Conservation (phyloP, 2,113 vertebrate genomes). For the Perca schrenkii region DNA sequence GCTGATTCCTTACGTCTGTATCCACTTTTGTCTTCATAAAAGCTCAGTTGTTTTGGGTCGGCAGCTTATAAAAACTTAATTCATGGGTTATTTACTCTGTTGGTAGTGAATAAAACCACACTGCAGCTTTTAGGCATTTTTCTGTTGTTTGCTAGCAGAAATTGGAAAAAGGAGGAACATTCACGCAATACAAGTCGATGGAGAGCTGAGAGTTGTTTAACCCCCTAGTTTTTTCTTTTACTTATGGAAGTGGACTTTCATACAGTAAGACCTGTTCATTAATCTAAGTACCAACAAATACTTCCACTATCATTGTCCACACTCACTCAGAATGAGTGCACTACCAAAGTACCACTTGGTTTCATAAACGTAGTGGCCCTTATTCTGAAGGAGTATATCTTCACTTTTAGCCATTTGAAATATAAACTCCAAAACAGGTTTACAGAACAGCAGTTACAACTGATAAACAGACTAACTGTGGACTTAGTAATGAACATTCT, state of each 20-base stretch:
- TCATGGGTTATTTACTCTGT: too few species aligned
- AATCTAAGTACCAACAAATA: background rate
- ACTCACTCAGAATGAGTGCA: background rate
- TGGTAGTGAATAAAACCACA: too few species aligned
- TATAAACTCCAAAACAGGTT: background rate
- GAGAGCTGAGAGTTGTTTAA: too few species aligned
- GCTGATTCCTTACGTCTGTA: too few species aligned
- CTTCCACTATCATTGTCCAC: background rate
- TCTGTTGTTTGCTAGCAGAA: too few species aligned
- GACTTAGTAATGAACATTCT: constrained; percentile 18
- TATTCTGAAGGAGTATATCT: background rate
- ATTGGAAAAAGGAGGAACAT: too few species aligned
- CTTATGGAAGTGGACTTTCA: background rate
- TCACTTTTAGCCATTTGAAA: background rate
- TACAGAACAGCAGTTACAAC: constrained; percentile 7
- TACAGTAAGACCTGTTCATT: background rate
- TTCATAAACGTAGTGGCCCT: background rate
- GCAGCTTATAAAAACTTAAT: too few species aligned
- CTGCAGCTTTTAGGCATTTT: too few species aligned
- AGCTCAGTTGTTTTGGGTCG: too few species aligned
- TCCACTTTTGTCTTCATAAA: too few species aligned
- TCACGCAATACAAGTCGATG: too few species aligned
- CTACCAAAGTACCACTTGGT: background rate
- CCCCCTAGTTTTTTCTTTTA: too few species aligned
- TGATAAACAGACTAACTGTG: constrained; percentile 21